phyloP scores from a whole-genome alignment of 2,113 vertebrate genomes.

The Sorex fumeus region DNA sequence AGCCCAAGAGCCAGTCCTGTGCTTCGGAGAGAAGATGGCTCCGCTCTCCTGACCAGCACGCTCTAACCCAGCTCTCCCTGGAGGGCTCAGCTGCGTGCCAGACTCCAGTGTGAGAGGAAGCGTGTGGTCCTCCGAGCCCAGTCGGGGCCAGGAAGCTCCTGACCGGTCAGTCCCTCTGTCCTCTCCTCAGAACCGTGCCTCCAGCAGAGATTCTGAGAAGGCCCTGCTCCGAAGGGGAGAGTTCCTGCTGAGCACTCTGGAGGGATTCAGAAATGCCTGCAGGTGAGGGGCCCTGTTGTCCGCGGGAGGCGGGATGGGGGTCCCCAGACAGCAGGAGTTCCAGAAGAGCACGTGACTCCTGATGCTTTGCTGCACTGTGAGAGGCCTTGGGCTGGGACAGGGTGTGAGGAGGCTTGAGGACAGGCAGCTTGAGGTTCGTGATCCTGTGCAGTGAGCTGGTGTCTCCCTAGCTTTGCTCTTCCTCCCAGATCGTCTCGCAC shows the following conservation, averaged over 20 bases:
- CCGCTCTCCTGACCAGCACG: background rate
- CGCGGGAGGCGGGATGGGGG: background rate
- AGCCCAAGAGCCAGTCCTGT: constrained; percentile 10
- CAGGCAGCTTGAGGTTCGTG: background rate
- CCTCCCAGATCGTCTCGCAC: background rate
- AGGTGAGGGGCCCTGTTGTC: constrained; percentile 88
- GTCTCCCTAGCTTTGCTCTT: background rate
- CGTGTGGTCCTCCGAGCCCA: background rate
- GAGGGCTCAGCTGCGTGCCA: background rate
- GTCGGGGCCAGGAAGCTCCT: background rate
- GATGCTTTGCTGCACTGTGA: background rate
- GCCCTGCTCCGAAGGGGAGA: constrained; percentile 82
- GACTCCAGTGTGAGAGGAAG: background rate
- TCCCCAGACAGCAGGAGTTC: background rate
- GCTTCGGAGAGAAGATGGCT: background rate
- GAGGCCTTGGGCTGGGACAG: constrained; percentile 4
- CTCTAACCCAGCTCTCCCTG: background rate
- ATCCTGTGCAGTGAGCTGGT: background rate
- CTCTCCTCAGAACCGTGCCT: constrained; percentile 75
- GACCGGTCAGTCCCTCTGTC: background rate
- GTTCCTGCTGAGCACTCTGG: constrained; percentile 91
- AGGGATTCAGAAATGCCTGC: constrained; percentile 94
- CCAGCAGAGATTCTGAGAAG: constrained; percentile 80
- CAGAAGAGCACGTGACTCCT: background rate
- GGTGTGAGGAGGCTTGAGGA: background rate